Evolutionary conservation across 2,888 invertebrate species (phyloP).

Genomic region (Tridacna gigas): DNA sequence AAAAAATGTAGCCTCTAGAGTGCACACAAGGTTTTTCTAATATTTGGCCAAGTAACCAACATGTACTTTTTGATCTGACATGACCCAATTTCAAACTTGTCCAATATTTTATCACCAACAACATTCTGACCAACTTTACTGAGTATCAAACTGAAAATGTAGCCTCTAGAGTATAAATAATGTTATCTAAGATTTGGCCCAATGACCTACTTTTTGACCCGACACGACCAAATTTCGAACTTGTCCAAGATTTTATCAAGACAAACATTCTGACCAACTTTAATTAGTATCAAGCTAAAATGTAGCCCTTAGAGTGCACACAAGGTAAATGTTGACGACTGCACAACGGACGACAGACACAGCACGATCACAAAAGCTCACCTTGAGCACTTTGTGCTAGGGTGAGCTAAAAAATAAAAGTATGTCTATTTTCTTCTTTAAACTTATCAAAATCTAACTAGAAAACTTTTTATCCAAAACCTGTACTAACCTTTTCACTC

Average conservation of each 20-base stretch:
- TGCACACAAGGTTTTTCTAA: background rate
- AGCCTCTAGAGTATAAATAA: background rate
- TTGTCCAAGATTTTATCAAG: background rate
- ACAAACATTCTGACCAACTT: background rate
- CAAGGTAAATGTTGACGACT: background rate
- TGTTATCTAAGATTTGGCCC: background rate
- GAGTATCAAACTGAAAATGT: background rate
- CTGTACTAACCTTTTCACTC: conserved; percentile 7
- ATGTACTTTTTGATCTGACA: background rate
- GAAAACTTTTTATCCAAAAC: no score
- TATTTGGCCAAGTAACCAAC: background rate
- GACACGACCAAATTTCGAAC: background rate
- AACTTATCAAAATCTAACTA: background rate
- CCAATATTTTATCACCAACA: background rate
- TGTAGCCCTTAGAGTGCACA: background rate
- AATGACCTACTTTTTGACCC: background rate
- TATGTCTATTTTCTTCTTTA: background rate
- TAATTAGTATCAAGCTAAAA: background rate
- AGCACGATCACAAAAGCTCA: background rate
- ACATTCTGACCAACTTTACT: background rate
- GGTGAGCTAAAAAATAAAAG: background rate
- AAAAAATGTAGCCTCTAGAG: background rate
- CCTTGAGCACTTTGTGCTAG: background rate
- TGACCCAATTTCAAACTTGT: background rate
- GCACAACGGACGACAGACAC: background rate